These are phyloP conservation scores for Plemyria rubiginata DNA, from an alignment of 2,888 invertebrate genomes.

Conservation along the genomic window DNA sequence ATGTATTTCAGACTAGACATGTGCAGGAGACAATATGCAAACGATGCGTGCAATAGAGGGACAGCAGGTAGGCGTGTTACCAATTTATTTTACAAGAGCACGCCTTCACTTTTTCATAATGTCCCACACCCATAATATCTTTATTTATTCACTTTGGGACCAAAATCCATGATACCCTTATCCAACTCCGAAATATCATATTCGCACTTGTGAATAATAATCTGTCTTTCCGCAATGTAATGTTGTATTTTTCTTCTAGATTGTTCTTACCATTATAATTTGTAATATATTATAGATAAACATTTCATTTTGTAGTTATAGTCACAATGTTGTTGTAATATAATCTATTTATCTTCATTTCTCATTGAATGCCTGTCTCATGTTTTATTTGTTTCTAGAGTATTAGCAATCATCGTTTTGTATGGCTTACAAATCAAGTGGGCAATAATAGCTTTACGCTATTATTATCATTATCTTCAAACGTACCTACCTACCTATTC, in stretches of 20 bases:
- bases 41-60: slow-evolving; percentile 98
- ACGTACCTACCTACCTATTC: slow-evolving; percentile 5
- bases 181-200: slow-evolving; percentile 65
- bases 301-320: slow-evolving; percentile 48
- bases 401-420: slow-evolving; percentile 38
- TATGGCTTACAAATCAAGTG: slow-evolving; percentile 40
- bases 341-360: slow-evolving; percentile 38
- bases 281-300: slow-evolving; percentile 35
- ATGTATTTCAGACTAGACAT: slow-evolving; percentile 97
- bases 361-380: slow-evolving; percentile 41
- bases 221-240: slow-evolving; percentile 68
- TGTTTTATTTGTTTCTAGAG: slow-evolving; percentile 44
- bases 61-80: slow-evolving; percentile 94
- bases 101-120: slow-evolving; percentile 69
- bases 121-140: slow-evolving; percentile 64
- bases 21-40: slow-evolving; percentile 97
- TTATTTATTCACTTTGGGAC: slow-evolving; percentile 63
- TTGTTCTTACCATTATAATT: slow-evolving; percentile 38
- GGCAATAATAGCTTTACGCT: slow-evolving; percentile 32
- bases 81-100: slow-evolving; percentile 71
- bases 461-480: slow-evolving; percentile 13
- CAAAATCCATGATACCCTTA: slow-evolving; percentile 62
- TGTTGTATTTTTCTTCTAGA: slow-evolving; percentile 57
- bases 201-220: slow-evolving; percentile 83
- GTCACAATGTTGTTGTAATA: slow-evolving; percentile 41